Evolutionary conservation across 2,888 invertebrate genomes (phyloP).

Genomic region (Yponomeuta cagnagella): DNA sequence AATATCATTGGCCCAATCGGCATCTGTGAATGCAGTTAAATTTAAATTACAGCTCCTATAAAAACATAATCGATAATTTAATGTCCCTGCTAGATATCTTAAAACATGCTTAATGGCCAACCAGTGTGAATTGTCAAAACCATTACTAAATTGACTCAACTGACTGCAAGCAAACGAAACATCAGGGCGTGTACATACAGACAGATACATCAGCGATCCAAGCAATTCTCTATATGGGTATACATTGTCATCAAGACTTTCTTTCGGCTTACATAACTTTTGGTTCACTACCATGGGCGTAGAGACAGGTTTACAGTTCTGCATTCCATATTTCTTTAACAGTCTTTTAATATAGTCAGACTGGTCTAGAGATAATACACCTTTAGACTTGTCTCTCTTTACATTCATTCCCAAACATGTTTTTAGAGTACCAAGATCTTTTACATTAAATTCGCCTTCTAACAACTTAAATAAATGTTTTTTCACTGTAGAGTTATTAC

Average conservation of each 20-base stretch:
- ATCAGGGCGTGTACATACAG: slow-evolving; percentile 24
- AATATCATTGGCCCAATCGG: slow-evolving; percentile 21
- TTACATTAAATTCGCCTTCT: slow-evolving; percentile 4
- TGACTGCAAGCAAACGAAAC: slow-evolving; percentile 20
- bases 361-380: slow-evolving; percentile 2
- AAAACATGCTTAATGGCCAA: slow-evolving; percentile 22
- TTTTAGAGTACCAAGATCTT: neutral
- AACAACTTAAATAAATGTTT: neutral
- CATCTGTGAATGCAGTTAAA: slow-evolving; percentile 19
- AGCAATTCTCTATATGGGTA: slow-evolving; percentile 16
- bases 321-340: slow-evolving; percentile 4
- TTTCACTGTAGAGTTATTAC: neutral
- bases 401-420: slow-evolving; percentile 12
- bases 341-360: slow-evolving; percentile 13
- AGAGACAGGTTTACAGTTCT: slow-evolving; percentile 21
- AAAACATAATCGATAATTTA: slow-evolving; percentile 19
- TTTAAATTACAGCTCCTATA: slow-evolving; percentile 8
- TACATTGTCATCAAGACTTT: slow-evolving; percentile 11
- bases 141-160: slow-evolving; percentile 22
- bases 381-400: slow-evolving; percentile 4
- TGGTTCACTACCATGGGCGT: slow-evolving; percentile 1
- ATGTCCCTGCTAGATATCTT: slow-evolving; percentile 21
- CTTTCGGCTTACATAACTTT: slow-evolving; percentile 16
- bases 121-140: slow-evolving; percentile 18
- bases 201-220: slow-evolving; percentile 18